phyloP scores from a whole-genome alignment of 2,113 vertebrate genomes.

The Rhabdomys dilectus region DNA sequence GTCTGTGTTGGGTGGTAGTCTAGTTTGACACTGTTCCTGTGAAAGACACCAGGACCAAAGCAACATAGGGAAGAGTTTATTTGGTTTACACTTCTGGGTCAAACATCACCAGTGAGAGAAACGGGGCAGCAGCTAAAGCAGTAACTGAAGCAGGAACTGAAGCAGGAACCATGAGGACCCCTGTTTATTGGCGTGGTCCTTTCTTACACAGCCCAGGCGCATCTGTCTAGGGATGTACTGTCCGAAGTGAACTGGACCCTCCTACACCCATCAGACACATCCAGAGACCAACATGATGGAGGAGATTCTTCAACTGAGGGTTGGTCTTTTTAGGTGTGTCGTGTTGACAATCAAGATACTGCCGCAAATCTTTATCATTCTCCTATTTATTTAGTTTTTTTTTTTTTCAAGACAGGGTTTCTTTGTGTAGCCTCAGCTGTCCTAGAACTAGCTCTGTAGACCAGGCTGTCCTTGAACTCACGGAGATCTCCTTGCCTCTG shows the following conservation, averaged over 20 bases:
- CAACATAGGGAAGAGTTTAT: neutral
- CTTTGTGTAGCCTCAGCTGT: neutral
- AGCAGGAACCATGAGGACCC: neutral
- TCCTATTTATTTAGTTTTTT: neutral
- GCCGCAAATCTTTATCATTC: neutral
- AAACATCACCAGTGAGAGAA: neutral
- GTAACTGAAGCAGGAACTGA: neutral
- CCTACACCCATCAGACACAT: neutral
- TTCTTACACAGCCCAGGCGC: neutral
- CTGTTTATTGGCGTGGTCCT: neutral
- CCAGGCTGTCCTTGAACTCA: neutral
- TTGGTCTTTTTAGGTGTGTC: neutral
- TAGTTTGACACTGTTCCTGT: neutral
- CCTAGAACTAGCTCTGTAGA: neutral
- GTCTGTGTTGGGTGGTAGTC: neutral
- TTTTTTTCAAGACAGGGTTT: neutral
- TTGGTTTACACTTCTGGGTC: neutral
- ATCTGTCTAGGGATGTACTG: too few species aligned
- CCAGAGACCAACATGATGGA: neutral
- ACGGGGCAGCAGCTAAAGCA: neutral
- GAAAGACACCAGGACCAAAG: neutral
- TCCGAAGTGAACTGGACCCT: neutral
- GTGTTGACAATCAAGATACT: too few species aligned
- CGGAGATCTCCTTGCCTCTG: neutral
- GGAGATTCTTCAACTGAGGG: neutral